Conservation (phyloP, 2,113 vertebrate species). For the Amblyopsis rosae region DNA sequence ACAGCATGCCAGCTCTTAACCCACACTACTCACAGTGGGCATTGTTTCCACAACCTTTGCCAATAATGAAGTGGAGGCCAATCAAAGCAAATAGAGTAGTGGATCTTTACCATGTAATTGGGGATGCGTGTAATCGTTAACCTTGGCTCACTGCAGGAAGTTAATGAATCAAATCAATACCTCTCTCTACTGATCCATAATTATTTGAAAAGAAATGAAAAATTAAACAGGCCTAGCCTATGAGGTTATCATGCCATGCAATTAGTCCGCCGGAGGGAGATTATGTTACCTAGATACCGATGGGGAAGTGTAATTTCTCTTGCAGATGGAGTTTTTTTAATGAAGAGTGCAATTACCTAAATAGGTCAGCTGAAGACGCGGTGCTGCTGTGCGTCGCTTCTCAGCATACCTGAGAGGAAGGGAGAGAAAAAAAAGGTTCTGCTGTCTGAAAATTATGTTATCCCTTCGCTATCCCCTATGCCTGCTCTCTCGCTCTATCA, state of each 20-base stretch:
- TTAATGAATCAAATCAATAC: constrained; percentile 99
- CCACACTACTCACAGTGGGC: constrained; percentile 42
- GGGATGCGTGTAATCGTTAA: constrained; percentile 96
- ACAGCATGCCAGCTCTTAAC: constrained; percentile 39
- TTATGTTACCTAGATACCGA: constrained; percentile 99
- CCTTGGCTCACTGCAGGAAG: constrained; percentile 90
- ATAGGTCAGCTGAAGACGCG: constrained; percentile 84
- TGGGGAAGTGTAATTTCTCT: constrained; percentile 93
- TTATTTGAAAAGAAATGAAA: constrained; percentile 99
- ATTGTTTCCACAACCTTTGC: constrained; percentile 71
- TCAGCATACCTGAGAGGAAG: constrained; percentile 75
- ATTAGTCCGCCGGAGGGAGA: constrained; percentile 96
- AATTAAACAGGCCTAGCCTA: constrained; percentile 94
- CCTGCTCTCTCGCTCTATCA: constrained; percentile 25
- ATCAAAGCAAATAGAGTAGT: constrained; percentile 85
- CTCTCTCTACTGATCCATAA: constrained; percentile 97
- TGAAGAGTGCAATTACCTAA: constrained; percentile 91
- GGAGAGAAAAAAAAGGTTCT: constrained; percentile 45
- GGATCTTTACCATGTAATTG: constrained; percentile 87
- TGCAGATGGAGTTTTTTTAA: constrained; percentile 86
- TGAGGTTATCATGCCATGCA: constrained; percentile 93
- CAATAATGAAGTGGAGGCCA: constrained; percentile 82
- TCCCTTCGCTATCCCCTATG: constrained; percentile 31
- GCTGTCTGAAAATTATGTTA: constrained; percentile 55
- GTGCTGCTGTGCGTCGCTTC: constrained; percentile 63